A percentile compares a stretch with the other conserved stretches of the same genome.
Evolutionary conservation across 2,888 invertebrate species (phyloP).

Genomic region (Rhagium mordax): DNA sequence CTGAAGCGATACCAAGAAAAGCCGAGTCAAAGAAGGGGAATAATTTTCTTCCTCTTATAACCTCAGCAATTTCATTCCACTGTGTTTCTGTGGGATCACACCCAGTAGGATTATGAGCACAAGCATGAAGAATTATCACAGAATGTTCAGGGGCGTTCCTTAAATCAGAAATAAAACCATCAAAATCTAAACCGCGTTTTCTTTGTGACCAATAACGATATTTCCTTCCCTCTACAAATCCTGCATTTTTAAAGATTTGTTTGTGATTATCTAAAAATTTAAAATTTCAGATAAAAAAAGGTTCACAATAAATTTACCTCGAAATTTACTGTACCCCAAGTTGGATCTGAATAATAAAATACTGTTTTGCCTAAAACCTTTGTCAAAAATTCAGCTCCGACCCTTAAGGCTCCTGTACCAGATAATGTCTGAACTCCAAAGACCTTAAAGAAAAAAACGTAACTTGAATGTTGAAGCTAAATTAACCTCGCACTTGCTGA

Average conservation of each 20-base stretch:
- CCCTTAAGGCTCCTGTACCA: constrained; percentile 93
- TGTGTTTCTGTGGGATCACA: constrained; percentile 94
- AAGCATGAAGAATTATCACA: constrained; percentile 93
- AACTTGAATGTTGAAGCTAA: too few species aligned
- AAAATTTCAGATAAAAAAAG: background rate
- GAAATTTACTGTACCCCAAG: constrained; percentile 89
- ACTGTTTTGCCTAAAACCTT: constrained; percentile 79
- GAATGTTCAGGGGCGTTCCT: constrained; percentile 84
- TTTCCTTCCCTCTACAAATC: constrained; percentile 19
- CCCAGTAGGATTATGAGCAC: constrained; percentile 99
- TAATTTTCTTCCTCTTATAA: constrained; percentile 84
- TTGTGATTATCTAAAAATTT: constrained; percentile 89
- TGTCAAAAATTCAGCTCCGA: constrained; percentile 91
- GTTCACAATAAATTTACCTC: background rate
- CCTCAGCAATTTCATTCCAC: constrained; percentile 90
- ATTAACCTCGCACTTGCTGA: too few species aligned
- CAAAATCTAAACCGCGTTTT: constrained; percentile 77
- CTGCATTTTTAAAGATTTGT: constrained; percentile 85
- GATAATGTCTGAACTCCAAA: constrained; percentile 94
- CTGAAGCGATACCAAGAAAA: constrained; percentile 97
- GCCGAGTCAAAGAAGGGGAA: constrained; percentile 95
- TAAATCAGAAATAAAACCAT: constrained; percentile 85
- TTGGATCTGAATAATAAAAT: constrained; percentile 92
- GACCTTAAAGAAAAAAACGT: constrained; percentile 72
- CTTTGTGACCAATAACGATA: constrained; percentile 36